phyloP scores from a whole-genome alignment of 2,888 invertebrate species.

The Cybosia mesomella region DNA sequence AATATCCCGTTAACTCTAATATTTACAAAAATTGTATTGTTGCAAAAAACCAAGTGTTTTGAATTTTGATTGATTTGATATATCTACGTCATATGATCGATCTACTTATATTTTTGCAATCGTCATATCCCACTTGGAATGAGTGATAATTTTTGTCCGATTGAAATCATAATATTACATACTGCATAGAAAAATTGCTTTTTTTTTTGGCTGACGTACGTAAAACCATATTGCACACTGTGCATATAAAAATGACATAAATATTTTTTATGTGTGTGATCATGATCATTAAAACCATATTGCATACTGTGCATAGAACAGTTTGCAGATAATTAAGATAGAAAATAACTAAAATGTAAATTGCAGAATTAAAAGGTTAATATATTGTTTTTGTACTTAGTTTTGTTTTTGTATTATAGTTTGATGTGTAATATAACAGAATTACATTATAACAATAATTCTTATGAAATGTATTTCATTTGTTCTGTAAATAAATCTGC shows the following conservation, averaged over 20 bases:
- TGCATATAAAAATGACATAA: not conserved
- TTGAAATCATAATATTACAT: not conserved
- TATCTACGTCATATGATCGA: not conserved
- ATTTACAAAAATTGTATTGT: too few relatives aligned
- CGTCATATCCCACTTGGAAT: not conserved
- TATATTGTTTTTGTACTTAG: conserved; percentile 21
- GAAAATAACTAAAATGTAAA: not conserved
- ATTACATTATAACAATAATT: conserved; percentile 33
- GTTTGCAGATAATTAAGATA: not conserved
- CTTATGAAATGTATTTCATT: not conserved
- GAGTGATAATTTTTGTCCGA: not conserved
- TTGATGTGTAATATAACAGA: conserved; percentile 21
- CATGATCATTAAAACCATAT: not conserved
- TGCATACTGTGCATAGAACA: not conserved
- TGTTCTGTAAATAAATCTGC: conserved; percentile 1
- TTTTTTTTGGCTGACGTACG: too few relatives aligned
- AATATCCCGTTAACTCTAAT: too few relatives aligned
- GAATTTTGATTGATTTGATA: not conserved
- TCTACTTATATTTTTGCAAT: not conserved
- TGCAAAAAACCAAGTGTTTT: too few relatives aligned
- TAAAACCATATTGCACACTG: not conserved
- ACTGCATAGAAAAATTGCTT: too few relatives aligned
- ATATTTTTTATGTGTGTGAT: not conserved
- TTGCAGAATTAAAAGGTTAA: not conserved
- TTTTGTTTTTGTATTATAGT: conserved; percentile 24